Evolutionary conservation across 2,797 vertebrate genomes (phyloP).

Genomic region (Gambusia yucatana): DNA sequence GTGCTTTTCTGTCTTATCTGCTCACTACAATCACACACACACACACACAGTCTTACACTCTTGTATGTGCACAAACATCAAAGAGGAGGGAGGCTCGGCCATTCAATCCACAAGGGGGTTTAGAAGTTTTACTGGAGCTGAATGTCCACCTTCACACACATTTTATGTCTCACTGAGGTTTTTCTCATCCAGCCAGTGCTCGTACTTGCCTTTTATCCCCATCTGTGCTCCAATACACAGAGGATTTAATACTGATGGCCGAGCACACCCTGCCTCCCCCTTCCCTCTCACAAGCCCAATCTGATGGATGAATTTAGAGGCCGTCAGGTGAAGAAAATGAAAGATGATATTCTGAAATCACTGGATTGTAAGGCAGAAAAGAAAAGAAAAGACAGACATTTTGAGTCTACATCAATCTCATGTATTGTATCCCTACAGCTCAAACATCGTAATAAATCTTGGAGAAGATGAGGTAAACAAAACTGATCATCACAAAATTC

Average conservation of each 20-base stretch:
- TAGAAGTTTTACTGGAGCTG: slow-evolving; percentile 45
- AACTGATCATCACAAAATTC: slow-evolving; percentile 82
- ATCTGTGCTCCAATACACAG: slow-evolving; percentile 28
- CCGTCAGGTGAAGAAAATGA: slow-evolving; percentile 63
- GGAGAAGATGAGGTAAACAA: slow-evolving; percentile 62
- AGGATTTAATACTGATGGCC: slow-evolving; percentile 37
- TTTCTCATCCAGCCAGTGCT: slow-evolving; percentile 45
- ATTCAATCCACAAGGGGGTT: slow-evolving; percentile 50
- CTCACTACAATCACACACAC: slow-evolving; percentile 34
- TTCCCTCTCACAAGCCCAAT: slow-evolving; percentile 27
- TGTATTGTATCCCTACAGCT: slow-evolving; percentile 60
- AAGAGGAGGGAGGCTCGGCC: slow-evolving; percentile 33
- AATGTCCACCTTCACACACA: slow-evolving; percentile 31
- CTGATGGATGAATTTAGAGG: slow-evolving; percentile 54
- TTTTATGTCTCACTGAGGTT: slow-evolving; percentile 34
- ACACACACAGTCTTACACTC: neutral
- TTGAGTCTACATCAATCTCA: slow-evolving; percentile 64
- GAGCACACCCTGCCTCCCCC: slow-evolving; percentile 10
- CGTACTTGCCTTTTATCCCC: slow-evolving; percentile 53
- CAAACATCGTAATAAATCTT: slow-evolving; percentile 56
- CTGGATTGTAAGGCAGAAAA: slow-evolving; percentile 19
- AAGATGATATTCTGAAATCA: slow-evolving; percentile 46
- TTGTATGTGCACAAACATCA: neutral
- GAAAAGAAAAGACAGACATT: slow-evolving; percentile 37
- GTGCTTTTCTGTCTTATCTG: slow-evolving; percentile 54